phyloP scores from a whole-genome alignment of 2,113 vertebrate genomes.

The Isichthys henryi region DNA sequence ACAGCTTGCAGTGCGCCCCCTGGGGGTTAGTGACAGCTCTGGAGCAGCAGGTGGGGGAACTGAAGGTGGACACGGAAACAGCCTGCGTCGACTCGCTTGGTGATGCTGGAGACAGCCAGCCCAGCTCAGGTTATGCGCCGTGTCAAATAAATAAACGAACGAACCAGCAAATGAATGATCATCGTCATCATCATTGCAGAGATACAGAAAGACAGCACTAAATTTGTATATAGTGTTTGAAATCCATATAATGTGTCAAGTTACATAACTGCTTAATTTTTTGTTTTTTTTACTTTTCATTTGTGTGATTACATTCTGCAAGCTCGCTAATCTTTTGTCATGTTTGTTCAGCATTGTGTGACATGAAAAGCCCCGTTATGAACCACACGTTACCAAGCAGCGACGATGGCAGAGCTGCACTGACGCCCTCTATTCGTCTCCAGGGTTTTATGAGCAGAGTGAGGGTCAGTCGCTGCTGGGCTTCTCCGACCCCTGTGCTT shows the following conservation, averaged over 20 bases:
- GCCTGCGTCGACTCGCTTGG: conserved; percentile 21
- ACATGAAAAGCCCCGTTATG: neutral
- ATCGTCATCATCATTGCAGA: neutral
- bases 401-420: neutral
- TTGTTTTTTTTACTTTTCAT: neutral
- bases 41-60: conserved; percentile 70
- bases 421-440: neutral
- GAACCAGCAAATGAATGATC: neutral
- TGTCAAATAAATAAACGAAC: neutral
- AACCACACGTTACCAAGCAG: neutral
- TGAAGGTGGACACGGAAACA: conserved; percentile 56
- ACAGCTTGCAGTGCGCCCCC: conserved; percentile 34
- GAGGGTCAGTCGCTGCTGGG: conserved; percentile 65
- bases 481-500: conserved; percentile 57
- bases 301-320: neutral
- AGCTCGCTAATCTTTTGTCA: neutral
- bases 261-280: neutral
- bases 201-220: neutral
- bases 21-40: conserved; percentile 59
- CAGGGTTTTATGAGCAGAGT: conserved; percentile 69
- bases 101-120: conserved; percentile 37
- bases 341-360: neutral
- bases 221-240: neutral
- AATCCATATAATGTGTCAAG: neutral
- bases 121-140: conserved; percentile 52